Conservation (phyloP, 1,140 invertebrate genomes). For the Drosophila triauraria region DNA sequence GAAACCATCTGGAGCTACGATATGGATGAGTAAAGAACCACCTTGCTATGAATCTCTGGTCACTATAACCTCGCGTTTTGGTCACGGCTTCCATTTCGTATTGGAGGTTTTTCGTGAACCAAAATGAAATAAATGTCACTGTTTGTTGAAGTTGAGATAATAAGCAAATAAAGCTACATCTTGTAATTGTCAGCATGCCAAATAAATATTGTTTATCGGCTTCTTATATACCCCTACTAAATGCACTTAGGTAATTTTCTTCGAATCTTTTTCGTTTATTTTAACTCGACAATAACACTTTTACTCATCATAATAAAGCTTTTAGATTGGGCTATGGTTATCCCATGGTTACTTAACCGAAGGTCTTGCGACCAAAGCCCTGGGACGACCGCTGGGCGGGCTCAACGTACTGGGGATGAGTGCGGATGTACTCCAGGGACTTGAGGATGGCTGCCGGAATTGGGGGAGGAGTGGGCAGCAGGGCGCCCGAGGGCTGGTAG, state of each 20-base stretch:
- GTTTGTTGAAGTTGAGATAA: too few species aligned
- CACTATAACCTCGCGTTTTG: too few species aligned
- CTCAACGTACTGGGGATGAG: constrained; percentile 83
- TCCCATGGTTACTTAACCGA: constrained; percentile 1
- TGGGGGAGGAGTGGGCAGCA: constrained; percentile 91
- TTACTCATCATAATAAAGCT: constrained; percentile 34
- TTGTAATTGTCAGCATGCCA: too few species aligned
- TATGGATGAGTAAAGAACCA: too few species aligned
- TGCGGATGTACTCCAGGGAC: constrained; percentile 87
- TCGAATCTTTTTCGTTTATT: constrained; percentile 22
- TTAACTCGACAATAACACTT: constrained; percentile 18
- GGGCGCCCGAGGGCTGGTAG: constrained; percentile 89
- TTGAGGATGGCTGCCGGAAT: constrained; percentile 90
- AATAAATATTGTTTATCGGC: too few species aligned
- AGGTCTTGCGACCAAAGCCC: neutral
- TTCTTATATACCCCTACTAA: too few species aligned
- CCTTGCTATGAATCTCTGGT: too few species aligned
- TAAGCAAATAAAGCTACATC: too few species aligned
- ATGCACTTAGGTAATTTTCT: neutral
- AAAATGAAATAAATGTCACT: too few species aligned
- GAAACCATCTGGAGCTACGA: too few species aligned
- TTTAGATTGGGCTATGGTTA: neutral
- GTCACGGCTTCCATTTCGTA: too few species aligned
- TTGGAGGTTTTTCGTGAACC: too few species aligned
- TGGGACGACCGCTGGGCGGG: neutral